Conservation (phyloP, 2,888 invertebrate genomes). For the Ormyrus labotus region DNA sequence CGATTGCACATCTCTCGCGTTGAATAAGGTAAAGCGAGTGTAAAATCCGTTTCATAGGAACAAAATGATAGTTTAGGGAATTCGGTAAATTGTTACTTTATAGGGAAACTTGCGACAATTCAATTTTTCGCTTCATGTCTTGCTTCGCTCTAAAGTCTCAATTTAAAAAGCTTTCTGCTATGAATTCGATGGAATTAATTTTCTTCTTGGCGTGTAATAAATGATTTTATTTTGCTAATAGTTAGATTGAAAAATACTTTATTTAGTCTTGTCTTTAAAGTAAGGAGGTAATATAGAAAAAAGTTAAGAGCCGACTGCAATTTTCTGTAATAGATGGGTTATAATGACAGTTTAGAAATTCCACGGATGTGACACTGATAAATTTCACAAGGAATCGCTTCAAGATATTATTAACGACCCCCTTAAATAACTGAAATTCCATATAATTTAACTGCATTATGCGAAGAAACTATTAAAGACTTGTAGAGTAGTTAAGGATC, state of each 20-base stretch:
- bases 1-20: neutral
- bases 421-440: constrained; percentile 19
- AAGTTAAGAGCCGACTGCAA: too few species aligned
- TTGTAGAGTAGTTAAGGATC: neutral
- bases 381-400: neutral
- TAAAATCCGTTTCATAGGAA: neutral
- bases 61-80: neutral
- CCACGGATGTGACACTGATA: too few species aligned
- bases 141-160: too few species aligned
- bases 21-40: constrained; percentile 16
- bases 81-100: constrained; percentile 10
- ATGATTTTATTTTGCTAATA: too few species aligned
- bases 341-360: too few species aligned
- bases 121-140: constrained; percentile 11
- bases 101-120: neutral
- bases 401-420: constrained; percentile 3
- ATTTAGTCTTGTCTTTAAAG: too few species aligned
- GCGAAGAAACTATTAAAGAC: neutral
- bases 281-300: too few species aligned
- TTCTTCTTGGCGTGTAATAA: too few species aligned
- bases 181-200: too few species aligned
- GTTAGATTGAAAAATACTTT: too few species aligned
- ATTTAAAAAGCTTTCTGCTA: too few species aligned
- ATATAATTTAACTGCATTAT: constrained; percentile 15
- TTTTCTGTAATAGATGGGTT: too few species aligned